Evolutionary conservation across 2,113 vertebrate species (phyloP), one percentile per base, ranked within the genome.

Genomic region (Spheniscus mendiculus): DNA sequence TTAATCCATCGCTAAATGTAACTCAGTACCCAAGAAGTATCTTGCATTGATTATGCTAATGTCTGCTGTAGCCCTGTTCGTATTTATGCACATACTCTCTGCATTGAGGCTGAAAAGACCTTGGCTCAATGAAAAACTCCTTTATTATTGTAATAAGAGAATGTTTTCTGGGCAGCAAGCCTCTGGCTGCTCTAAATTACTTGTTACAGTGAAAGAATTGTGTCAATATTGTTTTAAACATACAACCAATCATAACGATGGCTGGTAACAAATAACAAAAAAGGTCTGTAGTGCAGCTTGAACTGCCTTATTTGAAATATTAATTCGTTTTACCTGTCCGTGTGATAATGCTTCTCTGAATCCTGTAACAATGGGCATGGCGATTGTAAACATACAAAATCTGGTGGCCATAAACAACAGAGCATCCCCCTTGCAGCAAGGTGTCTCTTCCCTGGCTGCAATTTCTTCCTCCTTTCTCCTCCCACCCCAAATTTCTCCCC

Each of bases 1-100:
- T 96, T 67, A 91, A 87, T 89, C 94, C 42, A 67, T 91, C 2
- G 18, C 89, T 94, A 81, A 66, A 78, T 84, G 72, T 84, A 89
- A 87, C 47, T 84, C 47, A 2, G 34, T 79, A 69, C 73, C 44
- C 56, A 70, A 79, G 72, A 61, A 96, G 30, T 84, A 65, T 84
- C 73, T 82, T 66, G 70, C 50, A 89, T 82, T 87, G 40, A 81
- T 92, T 91, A 91, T 96, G 81, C 25, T 87, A 65, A 87, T 93
- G 87, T 95, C 53, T 97, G 87, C 89, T 92, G 63, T 81, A 84
- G 44, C 56, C 25, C 25, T 65, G 4, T 83, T 89, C 73, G 80
- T 87, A 66, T 93, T 91, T 93, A 62, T 78, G 73, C 44, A 32
- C 3, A 1, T 72, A 30, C 34, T 78, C 6, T 65, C 50, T 89